These are phyloP conservation scores for Phalera bucephala DNA, from an alignment of 2,888 invertebrate genomes.

Conservation along the genomic window DNA sequence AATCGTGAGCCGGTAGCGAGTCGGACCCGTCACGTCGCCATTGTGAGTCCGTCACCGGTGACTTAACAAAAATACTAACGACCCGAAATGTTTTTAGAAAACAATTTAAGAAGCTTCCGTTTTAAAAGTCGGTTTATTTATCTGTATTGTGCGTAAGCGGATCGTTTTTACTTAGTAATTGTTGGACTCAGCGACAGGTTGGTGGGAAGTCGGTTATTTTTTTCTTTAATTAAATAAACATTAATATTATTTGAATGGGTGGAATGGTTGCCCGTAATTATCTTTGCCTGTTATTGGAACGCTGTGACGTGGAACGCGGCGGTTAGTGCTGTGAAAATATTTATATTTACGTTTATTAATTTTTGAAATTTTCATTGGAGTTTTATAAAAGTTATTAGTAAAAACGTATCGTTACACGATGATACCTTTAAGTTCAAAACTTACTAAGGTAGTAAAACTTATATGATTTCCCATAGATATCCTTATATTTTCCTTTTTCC, in stretches of 20 bases:
- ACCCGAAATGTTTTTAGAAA: conserved; percentile 73
- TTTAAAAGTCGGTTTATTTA: conserved; percentile 64
- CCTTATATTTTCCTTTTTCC: no score
- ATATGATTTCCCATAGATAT: no score
- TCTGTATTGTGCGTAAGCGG: conserved; percentile 66
- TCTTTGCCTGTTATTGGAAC: conserved; percentile 30
- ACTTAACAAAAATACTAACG: conserved; percentile 58
- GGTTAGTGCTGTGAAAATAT: background rate
- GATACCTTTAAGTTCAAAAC: no score
- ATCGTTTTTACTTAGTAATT: conserved; percentile 67
- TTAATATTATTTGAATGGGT: conserved; percentile 33
- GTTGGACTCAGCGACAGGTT: conserved; percentile 39
- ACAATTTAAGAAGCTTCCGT: conserved; percentile 79
- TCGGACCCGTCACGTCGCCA: conserved; percentile 30
- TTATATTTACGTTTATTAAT: no score
- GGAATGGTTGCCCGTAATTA: conserved; percentile 21
- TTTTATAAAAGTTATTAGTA: no score
- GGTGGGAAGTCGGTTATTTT: conserved; percentile 31
- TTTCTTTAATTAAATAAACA: conserved; percentile 39
- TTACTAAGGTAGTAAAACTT: no score
- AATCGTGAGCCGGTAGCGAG: conserved; percentile 39
- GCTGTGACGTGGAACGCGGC: conserved; percentile 6
- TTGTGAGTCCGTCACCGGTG: conserved; percentile 53
- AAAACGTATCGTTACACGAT: no score
- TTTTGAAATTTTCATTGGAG: no score